phyloP scores from a whole-genome alignment of 2,888 invertebrate genomes.

The Chrysomela aeneicollis region DNA sequence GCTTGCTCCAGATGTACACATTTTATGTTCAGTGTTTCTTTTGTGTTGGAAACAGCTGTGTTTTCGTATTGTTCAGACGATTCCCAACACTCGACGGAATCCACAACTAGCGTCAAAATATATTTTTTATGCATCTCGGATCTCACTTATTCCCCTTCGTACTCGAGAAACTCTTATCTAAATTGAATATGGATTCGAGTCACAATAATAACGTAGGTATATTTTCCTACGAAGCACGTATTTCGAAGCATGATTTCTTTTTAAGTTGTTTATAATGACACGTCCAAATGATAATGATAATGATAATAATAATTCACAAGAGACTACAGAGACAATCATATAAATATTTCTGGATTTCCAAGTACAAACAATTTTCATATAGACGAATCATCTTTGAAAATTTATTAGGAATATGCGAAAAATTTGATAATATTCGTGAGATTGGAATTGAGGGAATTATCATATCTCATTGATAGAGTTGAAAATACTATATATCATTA shows the following conservation, averaged over 20 bases:
- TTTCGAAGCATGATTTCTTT: neutral
- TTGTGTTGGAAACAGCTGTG: constrained; percentile 15
- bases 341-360: too few species aligned
- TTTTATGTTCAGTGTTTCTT: constrained; percentile 12
- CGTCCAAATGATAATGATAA: too few species aligned
- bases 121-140: neutral
- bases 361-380: too few species aligned
- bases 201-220: constrained; percentile 4
- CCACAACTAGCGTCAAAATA: neutral
- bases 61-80: constrained; percentile 2
- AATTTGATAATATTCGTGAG: too few species aligned
- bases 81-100: constrained; percentile 1
- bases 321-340: neutral
- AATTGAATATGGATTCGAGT: constrained; percentile 21
- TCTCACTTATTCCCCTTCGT: neutral
- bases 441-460: too few species aligned
- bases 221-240: constrained; percentile 4
- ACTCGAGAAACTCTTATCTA: constrained; percentile 13
- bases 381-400: too few species aligned
- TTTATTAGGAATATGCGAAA: too few species aligned
- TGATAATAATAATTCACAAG: too few species aligned
- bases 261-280: neutral
- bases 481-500: too few species aligned
- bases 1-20: constrained; percentile 11
- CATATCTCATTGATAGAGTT: too few species aligned